A percentile compares a stretch with the other conserved stretches of the same genome.
Evolutionary conservation across 2,888 invertebrate species (phyloP).

Genomic region (Antheraea assamensis): DNA sequence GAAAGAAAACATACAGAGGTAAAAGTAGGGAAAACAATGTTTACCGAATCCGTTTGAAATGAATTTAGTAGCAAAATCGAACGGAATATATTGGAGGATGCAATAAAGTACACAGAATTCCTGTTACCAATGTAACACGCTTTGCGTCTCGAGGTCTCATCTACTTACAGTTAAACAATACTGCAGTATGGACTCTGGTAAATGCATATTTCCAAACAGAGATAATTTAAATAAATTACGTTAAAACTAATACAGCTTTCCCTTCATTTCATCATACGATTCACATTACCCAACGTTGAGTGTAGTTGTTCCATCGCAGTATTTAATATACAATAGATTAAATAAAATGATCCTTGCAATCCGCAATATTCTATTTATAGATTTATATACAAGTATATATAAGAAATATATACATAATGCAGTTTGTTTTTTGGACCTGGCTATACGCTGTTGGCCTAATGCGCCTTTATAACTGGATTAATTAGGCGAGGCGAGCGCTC

Average conservation of each 20-base stretch:
- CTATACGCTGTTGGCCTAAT: too few relatives aligned
- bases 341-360: too few relatives aligned
- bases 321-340: too few relatives aligned
- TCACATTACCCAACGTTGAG: neutral
- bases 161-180: slow-evolving; percentile 18
- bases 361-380: too few relatives aligned
- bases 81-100: slow-evolving; percentile 26
- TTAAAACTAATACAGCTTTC: neutral
- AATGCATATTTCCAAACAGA: slow-evolving; percentile 6
- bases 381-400: too few relatives aligned
- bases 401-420: too few relatives aligned
- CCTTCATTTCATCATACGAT: neutral
- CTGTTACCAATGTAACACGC: slow-evolving; percentile 24
- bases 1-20: neutral
- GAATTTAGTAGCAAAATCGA: slow-evolving; percentile 4
- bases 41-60: neutral
- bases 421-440: too few relatives aligned
- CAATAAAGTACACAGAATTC: slow-evolving; percentile 28
- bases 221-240: neutral
- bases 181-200: slow-evolving; percentile 18
- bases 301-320: neutral
- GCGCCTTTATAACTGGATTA: too few relatives aligned
- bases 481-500: too few relatives aligned
- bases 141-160: slow-evolving; percentile 7
- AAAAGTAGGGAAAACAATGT: neutral